Evolutionary conservation across 2,797 vertebrate species (phyloP).

Genomic region (Manis javanica): DNA sequence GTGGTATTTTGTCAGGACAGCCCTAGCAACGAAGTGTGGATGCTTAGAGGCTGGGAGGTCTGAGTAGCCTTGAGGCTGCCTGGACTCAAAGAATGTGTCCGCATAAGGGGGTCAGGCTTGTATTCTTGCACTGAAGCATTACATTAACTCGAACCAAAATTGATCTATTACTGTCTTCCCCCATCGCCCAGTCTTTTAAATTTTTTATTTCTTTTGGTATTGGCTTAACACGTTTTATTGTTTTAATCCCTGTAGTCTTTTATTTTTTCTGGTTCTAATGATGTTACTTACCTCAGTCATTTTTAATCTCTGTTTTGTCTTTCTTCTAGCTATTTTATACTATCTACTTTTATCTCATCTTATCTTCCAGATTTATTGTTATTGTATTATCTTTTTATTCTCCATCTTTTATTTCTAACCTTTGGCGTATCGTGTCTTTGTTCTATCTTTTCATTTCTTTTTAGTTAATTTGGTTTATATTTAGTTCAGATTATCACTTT

Average conservation of each 20-base stretch:
- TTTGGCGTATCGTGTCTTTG: constrained; percentile 68
- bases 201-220: constrained; percentile 60
- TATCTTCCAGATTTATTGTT: constrained; percentile 76
- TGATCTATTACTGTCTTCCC: neutral
- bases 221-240: constrained; percentile 68
- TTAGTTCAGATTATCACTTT: constrained; percentile 68
- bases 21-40: neutral
- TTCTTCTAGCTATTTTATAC: constrained; percentile 68
- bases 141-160: constrained; percentile 28
- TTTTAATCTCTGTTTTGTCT: constrained; percentile 72
- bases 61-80: neutral
- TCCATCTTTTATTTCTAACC: constrained; percentile 72
- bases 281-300: constrained; percentile 71
- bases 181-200: neutral
- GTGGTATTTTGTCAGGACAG: neutral
- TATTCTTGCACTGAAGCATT: rapidly evolving
- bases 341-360: constrained; percentile 64
- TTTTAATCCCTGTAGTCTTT: constrained; percentile 70
- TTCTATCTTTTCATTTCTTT: constrained; percentile 77
- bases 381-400: constrained; percentile 69
- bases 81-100: neutral
- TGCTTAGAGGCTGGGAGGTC: neutral
- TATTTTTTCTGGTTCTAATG: constrained; percentile 66
- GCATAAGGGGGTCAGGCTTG: neutral
- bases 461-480: constrained; percentile 69